These are phyloP conservation scores for Serilophus lunatus DNA, from an alignment of 2,113 vertebrate species.

Conservation along the genomic window DNA sequence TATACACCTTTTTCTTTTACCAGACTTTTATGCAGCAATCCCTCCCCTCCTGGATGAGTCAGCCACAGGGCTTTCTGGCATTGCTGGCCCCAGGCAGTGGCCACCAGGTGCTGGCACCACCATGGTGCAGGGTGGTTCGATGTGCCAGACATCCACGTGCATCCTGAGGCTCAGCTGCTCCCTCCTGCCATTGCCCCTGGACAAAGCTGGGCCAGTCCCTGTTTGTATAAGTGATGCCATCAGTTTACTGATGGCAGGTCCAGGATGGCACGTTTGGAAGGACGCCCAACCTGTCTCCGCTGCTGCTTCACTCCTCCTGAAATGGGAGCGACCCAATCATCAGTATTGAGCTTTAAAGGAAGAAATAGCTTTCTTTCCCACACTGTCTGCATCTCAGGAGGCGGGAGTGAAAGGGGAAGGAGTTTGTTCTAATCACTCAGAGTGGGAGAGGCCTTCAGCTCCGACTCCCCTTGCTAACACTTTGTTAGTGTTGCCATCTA, in stretches of 20 bases:
- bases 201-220: not conserved
- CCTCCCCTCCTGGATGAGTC: not conserved
- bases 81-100: fast-evolving
- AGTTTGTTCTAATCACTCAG: not conserved
- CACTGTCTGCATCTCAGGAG: not conserved
- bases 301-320: not conserved
- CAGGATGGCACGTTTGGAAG: not conserved
- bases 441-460: not conserved
- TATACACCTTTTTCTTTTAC: not conserved
- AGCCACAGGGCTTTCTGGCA: not conserved
- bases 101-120: not conserved
- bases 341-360: not conserved
- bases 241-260: not conserved
- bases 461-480: not conserved
- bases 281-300: not conserved
- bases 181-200: not conserved
- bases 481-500: not conserved
- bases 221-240: fast-evolving
- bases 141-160: not conserved
- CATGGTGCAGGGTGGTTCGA: not conserved
- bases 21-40: not conserved
- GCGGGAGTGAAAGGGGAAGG: not conserved
- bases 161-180: not conserved
- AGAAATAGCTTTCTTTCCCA: not conserved
- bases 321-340: fast-evolving